Evolutionary conservation across 2,888 invertebrate genomes (phyloP), one percentile per base, ranked within the genome.

Genomic region (Eurois occulta): DNA sequence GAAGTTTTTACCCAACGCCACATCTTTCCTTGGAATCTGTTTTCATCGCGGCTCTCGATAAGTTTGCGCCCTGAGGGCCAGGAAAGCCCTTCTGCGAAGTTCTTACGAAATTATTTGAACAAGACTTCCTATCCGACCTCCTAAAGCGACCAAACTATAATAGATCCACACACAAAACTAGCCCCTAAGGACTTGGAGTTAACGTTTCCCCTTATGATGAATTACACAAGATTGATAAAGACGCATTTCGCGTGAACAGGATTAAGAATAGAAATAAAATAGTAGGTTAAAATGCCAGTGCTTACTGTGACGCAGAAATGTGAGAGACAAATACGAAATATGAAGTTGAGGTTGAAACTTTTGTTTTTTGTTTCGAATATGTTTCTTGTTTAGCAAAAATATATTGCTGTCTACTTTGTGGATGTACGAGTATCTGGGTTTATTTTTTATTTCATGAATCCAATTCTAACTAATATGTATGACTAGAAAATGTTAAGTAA

Each of bases 51-150:
- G 89, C 90, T 93, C 92, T 93, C 91, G 93, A 94, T 94, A 95
- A 95, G 92, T 94, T 95, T 91, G 84, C 92, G 89, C 94, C 95
- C 94, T 91, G 80, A 88, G 93, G 94, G 92, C 91, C 84, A 89
- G 84, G 88, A 92, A 93, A 94, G 92, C 94, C 95, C 94, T 94
- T 93, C 92, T 91, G 91, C 91, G 93, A 95, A 94, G 93, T 95
- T 94, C 94, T 94, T 94, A 94, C 94, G 86, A 95, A 95, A 95
- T 96, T 95, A 95, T 96, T 95, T 94, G 94, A 94, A 94, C 94
- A 94, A 93, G 93, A 85, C 86, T 87, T 84, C 77, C 81, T 72
- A 86, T 77, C 72, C 88, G 70, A 85, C 87, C 84, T 85, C 88
- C 86, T 89, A 85, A 87, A 90, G 83, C 77, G 87, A 78, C 85